Evolutionary conservation across 2,113 vertebrate genomes (phyloP), one percentile per base, ranked within the genome.

Genomic region (Heterotilapia buettikoferi): DNA sequence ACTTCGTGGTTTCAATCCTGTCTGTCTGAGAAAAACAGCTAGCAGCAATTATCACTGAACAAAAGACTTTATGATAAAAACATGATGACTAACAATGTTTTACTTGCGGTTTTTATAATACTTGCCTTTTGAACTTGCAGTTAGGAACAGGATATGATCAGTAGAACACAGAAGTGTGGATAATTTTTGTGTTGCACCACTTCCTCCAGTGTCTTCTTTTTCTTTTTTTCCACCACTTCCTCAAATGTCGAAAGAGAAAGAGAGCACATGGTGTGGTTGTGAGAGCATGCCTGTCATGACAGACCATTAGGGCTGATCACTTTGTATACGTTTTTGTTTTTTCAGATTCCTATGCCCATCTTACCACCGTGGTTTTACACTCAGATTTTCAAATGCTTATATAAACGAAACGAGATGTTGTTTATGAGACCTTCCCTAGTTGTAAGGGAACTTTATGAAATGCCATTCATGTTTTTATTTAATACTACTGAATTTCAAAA

Each of bases 11-110:
- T 1, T 78, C 52, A 86, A 79, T 66, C 82, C 78, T 82, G 89
- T 95, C 92, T 90, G 84, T 88, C 66, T 90, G 92, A 92, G 93
- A 95, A 96, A 66, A 92, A 90, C 89, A 88, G 85, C 47, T n/a
- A 16, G 81, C 80, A 85, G 89, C 86, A 78, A 79, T 88, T 85
- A 92, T 91, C 84, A 84, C 33, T 87, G 14, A 18, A 52, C 66
- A 63, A 6, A 66, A 71, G 7, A 50, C 80, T 83, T 84, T 11
- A 40, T 87, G 89, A 80, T 82, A 52, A 91, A 45, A 29, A 57
- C 11, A 12, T 40, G 3, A 5, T 56, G 11, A 56, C 53, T 13
- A 56, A 24, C 21, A 56, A 56, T 2, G 1, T 56, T 24, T 24
- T 57, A 59, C 24, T 29, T 16, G 5, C 21, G 11, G 56, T 7